Conservation (phyloP, 2,113 vertebrate genomes). For the Nannobrachium achirus region DNA sequence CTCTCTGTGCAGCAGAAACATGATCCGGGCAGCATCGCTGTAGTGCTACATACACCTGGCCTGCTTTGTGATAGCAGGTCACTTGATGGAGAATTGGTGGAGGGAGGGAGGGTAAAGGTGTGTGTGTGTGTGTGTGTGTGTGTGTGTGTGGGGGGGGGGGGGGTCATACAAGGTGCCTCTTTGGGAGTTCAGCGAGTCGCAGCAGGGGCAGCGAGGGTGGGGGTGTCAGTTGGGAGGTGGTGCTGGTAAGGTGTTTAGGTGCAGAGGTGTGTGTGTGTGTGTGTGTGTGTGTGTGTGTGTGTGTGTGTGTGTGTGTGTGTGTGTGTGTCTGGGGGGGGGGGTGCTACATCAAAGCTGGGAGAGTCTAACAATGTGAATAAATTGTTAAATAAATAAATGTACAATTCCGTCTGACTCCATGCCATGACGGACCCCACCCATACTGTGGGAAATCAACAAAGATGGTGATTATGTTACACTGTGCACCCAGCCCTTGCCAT, state of each 20-base stretch:
- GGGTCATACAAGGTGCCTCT: slow-evolving; percentile 44
- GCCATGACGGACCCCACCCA: slow-evolving; percentile 52
- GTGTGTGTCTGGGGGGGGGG: neutral
- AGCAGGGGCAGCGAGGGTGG: slow-evolving; percentile 10
- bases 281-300: no score
- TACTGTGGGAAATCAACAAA: slow-evolving; percentile 55
- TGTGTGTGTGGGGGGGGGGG: no score
- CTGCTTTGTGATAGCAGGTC: slow-evolving; percentile 53
- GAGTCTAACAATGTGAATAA: slow-evolving; percentile 6
- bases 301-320: no score
- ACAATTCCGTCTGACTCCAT: slow-evolving; percentile 59
- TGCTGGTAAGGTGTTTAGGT: no score
- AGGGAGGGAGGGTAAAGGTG: no score
- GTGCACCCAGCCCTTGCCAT: slow-evolving; percentile 61
- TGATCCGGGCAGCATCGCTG: slow-evolving; percentile 34
- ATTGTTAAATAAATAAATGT: slow-evolving; percentile 59
- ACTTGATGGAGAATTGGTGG: slow-evolving; percentile 34
- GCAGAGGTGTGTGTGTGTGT: no score
- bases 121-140: no score
- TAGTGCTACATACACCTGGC: slow-evolving; percentile 69
- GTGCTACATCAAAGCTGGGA: slow-evolving; percentile 76
- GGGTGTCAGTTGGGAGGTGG: neutral
- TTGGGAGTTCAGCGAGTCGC: slow-evolving; percentile 36
- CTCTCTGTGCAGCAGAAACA: slow-evolving; percentile 20
- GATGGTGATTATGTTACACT: slow-evolving; percentile 42